Evolutionary conservation across 1,140 invertebrate species (phyloP), one percentile per base, ranked within the genome.

Genomic region (Hydropsyche tenuis): DNA sequence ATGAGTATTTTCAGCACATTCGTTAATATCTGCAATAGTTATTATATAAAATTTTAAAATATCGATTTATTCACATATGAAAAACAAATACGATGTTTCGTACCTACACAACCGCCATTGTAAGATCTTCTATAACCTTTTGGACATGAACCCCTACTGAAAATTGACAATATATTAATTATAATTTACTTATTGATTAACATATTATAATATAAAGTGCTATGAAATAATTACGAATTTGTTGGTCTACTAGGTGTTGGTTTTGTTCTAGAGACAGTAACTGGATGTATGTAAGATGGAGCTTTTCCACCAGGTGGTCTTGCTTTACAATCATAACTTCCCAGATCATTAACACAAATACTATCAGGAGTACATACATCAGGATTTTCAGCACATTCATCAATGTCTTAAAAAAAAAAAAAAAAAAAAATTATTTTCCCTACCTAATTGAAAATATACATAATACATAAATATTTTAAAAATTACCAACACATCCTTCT

Each of bases 291-390:
- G 37, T 12, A 74, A 78, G 74, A 83, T 87, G 79, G 73, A 80
- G 80, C 82, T 88, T 48, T 68, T 11, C 42, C 85, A 84, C 73
- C 82, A 85, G 27, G 84, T 80, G n/a, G 80, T 81, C 78, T 86
- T 77, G 72, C 87, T 66, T 82, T 82, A 78, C 93, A 95, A 65
- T 88, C 87, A 77, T 92, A 93, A 48, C 90, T 88, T 0, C 93
- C 93, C 1, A 87, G 84, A 42, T 90, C 88, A 80, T 95, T 95
- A 0, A 90, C 81, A 79, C 93, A 95, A 1, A 87, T 80, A 66
- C 89, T 86, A 77, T 89, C 86, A 20, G 88, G 83, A 46, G 84
- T 85, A 78, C 92, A 94, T 0, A 88, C 83, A 37, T 88, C 87
- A n/a, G 86, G 80, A 43, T 85, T 83, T 60, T 89, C 88, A 16